Percentiles rank a stretch among this genome's conserved stretches.
Conservation (phyloP, 2,797 vertebrate genomes). For the Rhynchonycteris naso region DNA sequence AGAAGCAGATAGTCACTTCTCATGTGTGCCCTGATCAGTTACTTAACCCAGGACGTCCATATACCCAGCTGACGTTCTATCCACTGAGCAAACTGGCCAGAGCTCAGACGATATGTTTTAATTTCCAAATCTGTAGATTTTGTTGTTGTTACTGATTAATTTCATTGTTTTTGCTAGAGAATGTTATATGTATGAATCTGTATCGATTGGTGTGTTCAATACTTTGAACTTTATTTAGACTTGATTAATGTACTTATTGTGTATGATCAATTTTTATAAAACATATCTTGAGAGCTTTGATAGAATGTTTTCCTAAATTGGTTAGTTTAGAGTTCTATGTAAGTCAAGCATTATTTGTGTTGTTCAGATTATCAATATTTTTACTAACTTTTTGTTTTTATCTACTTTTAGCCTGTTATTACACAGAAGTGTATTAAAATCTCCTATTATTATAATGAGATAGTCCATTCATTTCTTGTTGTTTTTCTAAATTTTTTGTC, state of each 20-base stretch:
- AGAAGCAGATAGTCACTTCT: too few relatives aligned
- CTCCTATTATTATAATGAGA: neutral
- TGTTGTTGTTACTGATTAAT: neutral
- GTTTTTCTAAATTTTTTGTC: neutral
- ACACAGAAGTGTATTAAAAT: neutral
- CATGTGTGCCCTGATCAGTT: too few relatives aligned
- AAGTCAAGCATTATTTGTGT: neutral
- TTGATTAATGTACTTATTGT: neutral
- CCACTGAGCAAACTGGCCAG: too few relatives aligned
- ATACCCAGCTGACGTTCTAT: too few relatives aligned
- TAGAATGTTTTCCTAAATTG: constrained; percentile 11
- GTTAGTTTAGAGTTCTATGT: neutral
- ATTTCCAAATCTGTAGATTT: neutral
- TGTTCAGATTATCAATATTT: neutral
- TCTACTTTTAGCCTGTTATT: neutral
- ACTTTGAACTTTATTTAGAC: constrained; percentile 10
- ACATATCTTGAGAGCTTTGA: neutral
- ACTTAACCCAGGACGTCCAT: too few relatives aligned
- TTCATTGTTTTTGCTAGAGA: constrained; percentile 13
- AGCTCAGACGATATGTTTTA: neutral
- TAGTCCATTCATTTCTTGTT: neutral
- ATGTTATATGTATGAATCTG: neutral
- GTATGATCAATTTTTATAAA: constrained; percentile 10
- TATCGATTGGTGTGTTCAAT: neutral
- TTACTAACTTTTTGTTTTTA: neutral